Evolutionary conservation across 2,797 vertebrate genomes (phyloP).

Genomic region (Mormyrops attenuatus): DNA sequence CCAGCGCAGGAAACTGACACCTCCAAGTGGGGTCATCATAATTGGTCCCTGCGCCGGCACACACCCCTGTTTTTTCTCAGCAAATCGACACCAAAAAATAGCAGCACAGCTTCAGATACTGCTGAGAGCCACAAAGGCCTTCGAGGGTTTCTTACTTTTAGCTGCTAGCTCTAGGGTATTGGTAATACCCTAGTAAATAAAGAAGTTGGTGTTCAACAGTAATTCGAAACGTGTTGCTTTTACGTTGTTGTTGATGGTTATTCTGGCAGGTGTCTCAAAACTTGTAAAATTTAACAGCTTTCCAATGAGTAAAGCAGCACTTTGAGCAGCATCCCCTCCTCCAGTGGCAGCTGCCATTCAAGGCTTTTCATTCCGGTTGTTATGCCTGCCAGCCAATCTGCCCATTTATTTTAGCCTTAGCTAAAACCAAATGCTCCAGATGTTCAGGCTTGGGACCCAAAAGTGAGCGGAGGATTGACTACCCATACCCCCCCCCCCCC

Average conservation of each 20-base stretch:
- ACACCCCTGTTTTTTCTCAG: neutral
- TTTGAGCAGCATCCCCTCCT: neutral
- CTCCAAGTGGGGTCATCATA: neutral
- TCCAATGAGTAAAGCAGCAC: neutral
- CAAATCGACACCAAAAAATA: neutral
- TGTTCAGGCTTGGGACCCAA: neutral
- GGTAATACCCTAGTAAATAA: neutral
- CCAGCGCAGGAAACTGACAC: neutral
- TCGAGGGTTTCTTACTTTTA: neutral
- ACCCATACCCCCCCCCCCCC: neutral
- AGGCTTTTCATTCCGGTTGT: neutral
- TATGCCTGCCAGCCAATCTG: neutral
- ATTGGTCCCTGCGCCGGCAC: neutral
- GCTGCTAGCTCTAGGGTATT: neutral
- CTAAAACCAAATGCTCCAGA: slow-evolving; percentile 13
- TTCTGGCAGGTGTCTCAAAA: neutral
- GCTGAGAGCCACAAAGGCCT: neutral
- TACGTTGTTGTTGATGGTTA: neutral
- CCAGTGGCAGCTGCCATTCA: neutral
- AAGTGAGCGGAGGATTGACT: neutral
- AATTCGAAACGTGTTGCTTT: neutral
- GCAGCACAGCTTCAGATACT: neutral
- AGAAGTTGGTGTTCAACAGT: neutral
- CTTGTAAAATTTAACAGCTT: neutral
- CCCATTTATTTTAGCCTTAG: neutral